Conservation (phyloP, 2,888 invertebrate genomes). For the Hydrotaea cyrtoneurina region DNA sequence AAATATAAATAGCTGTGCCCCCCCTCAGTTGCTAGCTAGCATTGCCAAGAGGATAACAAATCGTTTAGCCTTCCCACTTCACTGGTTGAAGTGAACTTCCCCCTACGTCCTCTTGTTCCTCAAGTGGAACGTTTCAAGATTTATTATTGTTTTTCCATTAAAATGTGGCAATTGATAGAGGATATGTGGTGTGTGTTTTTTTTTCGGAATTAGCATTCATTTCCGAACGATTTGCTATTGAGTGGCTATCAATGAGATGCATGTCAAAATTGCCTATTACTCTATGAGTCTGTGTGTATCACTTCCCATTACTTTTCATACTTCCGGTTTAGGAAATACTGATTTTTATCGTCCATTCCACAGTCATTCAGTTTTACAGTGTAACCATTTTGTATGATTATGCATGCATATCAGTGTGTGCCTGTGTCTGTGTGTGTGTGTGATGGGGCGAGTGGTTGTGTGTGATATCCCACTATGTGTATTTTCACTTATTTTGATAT, state of each 20-base stretch:
- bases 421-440: background rate
- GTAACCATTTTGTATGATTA: background rate
- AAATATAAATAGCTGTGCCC: too few relatives aligned
- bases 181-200: too few relatives aligned
- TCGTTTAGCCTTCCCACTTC: too few relatives aligned
- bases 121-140: too few relatives aligned
- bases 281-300: background rate
- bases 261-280: too few relatives aligned
- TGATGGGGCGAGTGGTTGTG: background rate
- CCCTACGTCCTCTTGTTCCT: too few relatives aligned
- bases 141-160: too few relatives aligned
- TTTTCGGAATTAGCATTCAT: background rate
- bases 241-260: too few relatives aligned
- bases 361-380: conserved; percentile 10
- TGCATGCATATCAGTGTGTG: background rate
- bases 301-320: conserved; percentile 25
- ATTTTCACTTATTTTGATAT: conserved; percentile 5
- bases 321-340: background rate
- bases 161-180: too few relatives aligned
- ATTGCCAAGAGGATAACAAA: too few relatives aligned
- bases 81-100: too few relatives aligned
- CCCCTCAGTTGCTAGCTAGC: too few relatives aligned
- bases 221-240: background rate
- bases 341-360: background rate
- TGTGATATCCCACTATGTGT: background rate